These are phyloP conservation scores for Hippasteria phrygiana DNA, from an alignment of 53 echinoderm and acorn worm genomes.

Conservation along the genomic window DNA sequence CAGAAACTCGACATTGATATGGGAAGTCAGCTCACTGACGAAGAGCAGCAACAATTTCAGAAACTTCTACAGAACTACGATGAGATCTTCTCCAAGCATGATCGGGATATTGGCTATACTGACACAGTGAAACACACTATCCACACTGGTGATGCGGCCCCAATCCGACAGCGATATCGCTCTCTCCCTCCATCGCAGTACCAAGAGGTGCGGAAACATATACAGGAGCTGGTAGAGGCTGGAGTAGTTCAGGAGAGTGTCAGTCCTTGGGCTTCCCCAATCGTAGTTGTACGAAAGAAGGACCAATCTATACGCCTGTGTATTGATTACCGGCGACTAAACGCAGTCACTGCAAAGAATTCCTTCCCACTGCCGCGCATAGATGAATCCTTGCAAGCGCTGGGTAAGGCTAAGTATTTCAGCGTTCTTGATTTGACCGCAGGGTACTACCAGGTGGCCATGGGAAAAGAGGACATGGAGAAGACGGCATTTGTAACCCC, in stretches of 20 bases:
- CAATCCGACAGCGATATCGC: slow-evolving; percentile 4
- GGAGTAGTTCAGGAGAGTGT: neutral
- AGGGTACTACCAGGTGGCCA: slow-evolving; percentile 10
- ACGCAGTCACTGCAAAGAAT: neutral
- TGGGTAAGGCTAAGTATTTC: neutral
- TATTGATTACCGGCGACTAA: neutral
- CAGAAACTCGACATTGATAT: neutral
- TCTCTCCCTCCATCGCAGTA: slow-evolving; percentile 18
- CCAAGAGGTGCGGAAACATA: neutral
- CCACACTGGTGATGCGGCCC: neutral
- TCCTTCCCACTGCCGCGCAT: slow-evolving; percentile 34
- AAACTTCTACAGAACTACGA: neutral
- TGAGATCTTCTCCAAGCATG: neutral
- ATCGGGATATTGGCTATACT: slow-evolving; percentile 1
- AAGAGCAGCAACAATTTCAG: neutral
- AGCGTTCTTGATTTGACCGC: neutral
- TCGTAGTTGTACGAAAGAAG: slow-evolving; percentile 11
- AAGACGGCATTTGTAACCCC: neutral
- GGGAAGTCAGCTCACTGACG: neutral
- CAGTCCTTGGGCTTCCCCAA: slow-evolving; percentile 45
- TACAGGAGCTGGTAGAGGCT: neutral
- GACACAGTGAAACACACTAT: slow-evolving; percentile 26
- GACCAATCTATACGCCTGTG: slow-evolving; percentile 9
- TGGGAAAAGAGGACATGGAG: no score
- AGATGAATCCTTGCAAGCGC: slow-evolving; percentile 32